A percentile compares a stretch with the other conserved stretches of the same genome.
Evolutionary conservation across 2,888 invertebrate species (phyloP).

Genomic region (Octonoba sinensis): DNA sequence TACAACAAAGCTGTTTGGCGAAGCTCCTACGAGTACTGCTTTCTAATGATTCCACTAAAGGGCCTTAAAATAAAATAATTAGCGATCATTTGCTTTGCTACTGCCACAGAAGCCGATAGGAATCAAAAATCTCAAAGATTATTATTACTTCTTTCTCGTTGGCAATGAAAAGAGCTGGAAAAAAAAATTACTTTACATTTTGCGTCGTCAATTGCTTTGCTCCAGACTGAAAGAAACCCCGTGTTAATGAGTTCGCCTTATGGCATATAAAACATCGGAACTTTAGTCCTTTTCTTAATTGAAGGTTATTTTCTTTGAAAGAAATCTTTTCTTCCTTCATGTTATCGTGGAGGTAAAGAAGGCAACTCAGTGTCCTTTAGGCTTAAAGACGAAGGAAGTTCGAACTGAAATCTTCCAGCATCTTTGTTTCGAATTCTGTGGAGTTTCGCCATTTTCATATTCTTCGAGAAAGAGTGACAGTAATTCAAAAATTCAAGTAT

Average conservation of each 20-base stretch:
- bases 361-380: too few relatives aligned
- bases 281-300: constrained; percentile 18
- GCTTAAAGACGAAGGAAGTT: too few relatives aligned
- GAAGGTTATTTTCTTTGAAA: constrained; percentile 19
- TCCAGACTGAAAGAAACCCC: constrained; percentile 6
- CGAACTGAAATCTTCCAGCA: too few relatives aligned
- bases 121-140: constrained; percentile 23
- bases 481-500: too few relatives aligned
- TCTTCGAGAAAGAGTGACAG: too few relatives aligned
- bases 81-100: constrained; percentile 47
- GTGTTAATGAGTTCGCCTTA: constrained; percentile 44
- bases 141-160: constrained; percentile 12
- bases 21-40: constrained; percentile 2
- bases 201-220: constrained; percentile 1
- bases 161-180: constrained; percentile 3
- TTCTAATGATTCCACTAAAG: constrained; percentile 60
- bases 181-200: constrained; percentile 31
- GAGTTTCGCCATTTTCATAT: too few relatives aligned
- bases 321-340: background rate
- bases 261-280: constrained; percentile 14
- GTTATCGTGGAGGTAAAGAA: constrained; percentile 3
- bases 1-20: too few relatives aligned
- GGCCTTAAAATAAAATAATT: constrained; percentile 54
- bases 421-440: too few relatives aligned
- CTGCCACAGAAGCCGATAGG: constrained; percentile 28